phyloP scores from a whole-genome alignment of 2,797 vertebrate genomes.

The Xiphorhynchus erythropygius region DNA sequence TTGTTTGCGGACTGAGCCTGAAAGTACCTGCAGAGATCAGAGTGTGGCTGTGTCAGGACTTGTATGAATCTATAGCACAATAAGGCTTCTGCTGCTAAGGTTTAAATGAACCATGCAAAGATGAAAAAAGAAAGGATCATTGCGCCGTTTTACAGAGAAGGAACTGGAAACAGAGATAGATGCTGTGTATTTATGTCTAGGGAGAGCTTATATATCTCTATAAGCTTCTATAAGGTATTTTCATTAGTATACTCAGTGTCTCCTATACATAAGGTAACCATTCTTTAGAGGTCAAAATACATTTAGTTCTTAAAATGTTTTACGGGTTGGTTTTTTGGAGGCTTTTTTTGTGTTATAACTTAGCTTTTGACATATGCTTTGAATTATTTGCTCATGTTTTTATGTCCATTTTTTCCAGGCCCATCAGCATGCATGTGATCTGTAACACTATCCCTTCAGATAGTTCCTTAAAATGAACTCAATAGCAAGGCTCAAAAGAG shows the following conservation, averaged over 20 bases:
- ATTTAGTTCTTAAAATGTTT: neutral
- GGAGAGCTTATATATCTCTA: neutral
- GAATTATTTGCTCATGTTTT: constrained; percentile 47
- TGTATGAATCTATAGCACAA: neutral
- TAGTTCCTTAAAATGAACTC: constrained; percentile 61
- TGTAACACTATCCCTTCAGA: constrained; percentile 38
- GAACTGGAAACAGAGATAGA: neutral
- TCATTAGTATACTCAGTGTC: neutral
- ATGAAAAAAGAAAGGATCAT: neutral
- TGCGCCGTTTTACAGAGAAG: neutral
- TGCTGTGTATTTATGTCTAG: neutral
- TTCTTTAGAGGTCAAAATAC: neutral
- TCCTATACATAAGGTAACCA: neutral
- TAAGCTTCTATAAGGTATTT: neutral
- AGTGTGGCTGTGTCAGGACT: neutral
- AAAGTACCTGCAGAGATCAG: neutral
- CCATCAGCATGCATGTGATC: constrained; percentile 53
- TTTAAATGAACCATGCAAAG: neutral
- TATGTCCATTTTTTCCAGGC: constrained; percentile 44
- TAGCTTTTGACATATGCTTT: constrained; percentile 20
- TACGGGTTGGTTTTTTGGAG: neutral
- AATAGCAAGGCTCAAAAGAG: constrained; percentile 49
- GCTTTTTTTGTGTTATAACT: neutral
- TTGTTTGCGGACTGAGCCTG: neutral
- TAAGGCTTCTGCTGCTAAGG: neutral